Evolutionary conservation across 2,113 vertebrate genomes (phyloP).

Genomic region (Dissostichus mawsoni): DNA sequence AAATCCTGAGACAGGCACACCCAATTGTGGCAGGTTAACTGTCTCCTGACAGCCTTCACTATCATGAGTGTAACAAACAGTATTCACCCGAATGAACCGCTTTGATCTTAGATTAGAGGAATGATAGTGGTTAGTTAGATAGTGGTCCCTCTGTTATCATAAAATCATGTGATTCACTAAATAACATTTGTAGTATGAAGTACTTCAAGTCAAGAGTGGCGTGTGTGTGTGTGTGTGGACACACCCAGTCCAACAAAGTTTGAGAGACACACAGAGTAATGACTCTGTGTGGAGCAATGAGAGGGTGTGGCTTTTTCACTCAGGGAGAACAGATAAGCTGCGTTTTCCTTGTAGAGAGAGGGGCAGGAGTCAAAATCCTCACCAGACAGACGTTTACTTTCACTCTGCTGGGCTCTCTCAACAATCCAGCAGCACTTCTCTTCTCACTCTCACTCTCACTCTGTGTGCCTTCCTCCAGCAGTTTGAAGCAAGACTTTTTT

Average conservation of each 20-base stretch:
- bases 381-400: conserved; percentile 43
- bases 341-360: conserved; percentile 62
- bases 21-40: conserved; percentile 30
- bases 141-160: not conserved
- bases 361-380: conserved; percentile 57
- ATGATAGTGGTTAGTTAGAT: not conserved
- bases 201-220: not conserved
- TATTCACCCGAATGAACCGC: not conserved
- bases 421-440: conserved; percentile 24
- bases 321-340: conserved; percentile 68
- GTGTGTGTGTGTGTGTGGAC: conserved; percentile 34
- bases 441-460: conserved; percentile 11
- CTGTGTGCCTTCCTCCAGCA: conserved; percentile 12
- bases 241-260: conserved; percentile 78
- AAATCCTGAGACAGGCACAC: conserved; percentile 26
- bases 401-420: conserved; percentile 22
- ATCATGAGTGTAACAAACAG: not conserved
- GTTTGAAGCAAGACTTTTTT: conserved; percentile 26
- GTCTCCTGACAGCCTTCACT: conserved; percentile 16
- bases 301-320: conserved; percentile 77
- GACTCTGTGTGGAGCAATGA: conserved; percentile 74
- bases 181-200: conserved; percentile 6
- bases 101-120: not conserved
- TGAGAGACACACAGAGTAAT: conserved; percentile 59
- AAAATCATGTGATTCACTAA: not conserved